These are phyloP conservation scores for Augiades crinisus DNA, from an alignment of 2,888 invertebrate species.

Conservation along the genomic window DNA sequence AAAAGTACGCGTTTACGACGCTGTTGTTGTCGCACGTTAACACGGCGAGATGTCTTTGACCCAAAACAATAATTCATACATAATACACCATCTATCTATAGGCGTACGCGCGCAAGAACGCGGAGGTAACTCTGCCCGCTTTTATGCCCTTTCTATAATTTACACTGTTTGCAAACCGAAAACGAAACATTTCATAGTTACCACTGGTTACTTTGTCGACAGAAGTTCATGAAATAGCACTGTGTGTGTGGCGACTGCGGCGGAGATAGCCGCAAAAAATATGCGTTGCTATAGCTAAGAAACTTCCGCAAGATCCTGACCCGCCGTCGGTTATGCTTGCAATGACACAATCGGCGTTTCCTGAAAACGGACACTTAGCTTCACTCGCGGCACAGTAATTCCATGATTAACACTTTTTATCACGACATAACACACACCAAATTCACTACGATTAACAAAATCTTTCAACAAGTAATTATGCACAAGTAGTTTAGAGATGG, in stretches of 20 bases:
- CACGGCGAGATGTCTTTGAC: slow-evolving; percentile 70
- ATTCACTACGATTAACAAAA: slow-evolving; percentile 60
- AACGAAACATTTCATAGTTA: slow-evolving; percentile 53
- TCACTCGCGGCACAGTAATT: slow-evolving; percentile 55
- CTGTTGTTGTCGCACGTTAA: slow-evolving; percentile 57
- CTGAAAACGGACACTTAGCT: slow-evolving; percentile 50
- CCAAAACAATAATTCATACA: slow-evolving; percentile 75
- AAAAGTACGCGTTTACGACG: slow-evolving; percentile 55
- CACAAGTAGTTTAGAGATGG: slow-evolving; percentile 79
- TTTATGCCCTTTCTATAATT: slow-evolving; percentile 46
- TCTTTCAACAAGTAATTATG: slow-evolving; percentile 51
- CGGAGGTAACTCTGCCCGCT: slow-evolving; percentile 50
- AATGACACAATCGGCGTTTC: slow-evolving; percentile 48
- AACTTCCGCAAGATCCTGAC: slow-evolving; percentile 72
- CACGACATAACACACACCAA: slow-evolving; percentile 56
- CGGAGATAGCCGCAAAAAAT: slow-evolving; percentile 73
- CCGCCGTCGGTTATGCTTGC: slow-evolving; percentile 52
- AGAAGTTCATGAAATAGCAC: slow-evolving; percentile 61
- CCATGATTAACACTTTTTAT: slow-evolving; percentile 63
- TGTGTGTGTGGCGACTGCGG: slow-evolving; percentile 50
- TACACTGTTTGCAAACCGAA: slow-evolving; percentile 42
- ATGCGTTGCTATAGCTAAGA: slow-evolving; percentile 74
- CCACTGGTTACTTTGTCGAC: slow-evolving; percentile 57
- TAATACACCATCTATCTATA: slow-evolving; percentile 55
- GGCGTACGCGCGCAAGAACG: slow-evolving; percentile 66